Conservation (phyloP, 2,888 invertebrate genomes). For the Athrips mouffetella region DNA sequence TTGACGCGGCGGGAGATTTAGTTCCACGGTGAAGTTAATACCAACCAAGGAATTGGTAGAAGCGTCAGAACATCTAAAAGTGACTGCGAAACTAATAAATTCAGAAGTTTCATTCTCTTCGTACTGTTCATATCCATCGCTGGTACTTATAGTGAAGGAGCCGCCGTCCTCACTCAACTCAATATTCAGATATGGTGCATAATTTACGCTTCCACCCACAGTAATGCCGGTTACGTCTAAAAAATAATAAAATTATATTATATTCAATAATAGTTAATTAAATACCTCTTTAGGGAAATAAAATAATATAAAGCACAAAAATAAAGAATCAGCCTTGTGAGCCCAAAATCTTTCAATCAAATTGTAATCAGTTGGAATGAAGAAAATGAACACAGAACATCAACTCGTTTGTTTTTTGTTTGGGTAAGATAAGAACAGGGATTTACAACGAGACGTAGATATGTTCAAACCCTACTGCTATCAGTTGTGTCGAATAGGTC, state of each 20-base stretch:
- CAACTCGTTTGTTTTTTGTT: too few relatives aligned
- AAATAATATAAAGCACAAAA: too few relatives aligned
- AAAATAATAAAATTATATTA: conserved; percentile 11
- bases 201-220: conserved; percentile 37
- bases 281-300: background rate
- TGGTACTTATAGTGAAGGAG: conserved; percentile 43
- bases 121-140: conserved; percentile 42
- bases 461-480: too few relatives aligned
- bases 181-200: conserved; percentile 46
- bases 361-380: too few relatives aligned
- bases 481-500: too few relatives aligned
- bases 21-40: too few relatives aligned
- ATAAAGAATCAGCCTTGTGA: too few relatives aligned
- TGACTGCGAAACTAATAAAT: conserved; percentile 39
- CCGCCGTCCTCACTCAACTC: conserved; percentile 26
- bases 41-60: conserved; percentile 38
- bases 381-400: too few relatives aligned
- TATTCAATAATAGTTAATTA: background rate
- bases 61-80: conserved; percentile 46
- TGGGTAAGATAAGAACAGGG: too few relatives aligned
- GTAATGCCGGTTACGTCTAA: conserved; percentile 38
- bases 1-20: too few relatives aligned
- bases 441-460: too few relatives aligned
- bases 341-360: too few relatives aligned
- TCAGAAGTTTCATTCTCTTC: conserved; percentile 53